A percentile compares a stretch with the other conserved stretches of the same genome.
phyloP scores from a whole-genome alignment of 2,113 vertebrate species.

The Xenotilapia leptura region DNA sequence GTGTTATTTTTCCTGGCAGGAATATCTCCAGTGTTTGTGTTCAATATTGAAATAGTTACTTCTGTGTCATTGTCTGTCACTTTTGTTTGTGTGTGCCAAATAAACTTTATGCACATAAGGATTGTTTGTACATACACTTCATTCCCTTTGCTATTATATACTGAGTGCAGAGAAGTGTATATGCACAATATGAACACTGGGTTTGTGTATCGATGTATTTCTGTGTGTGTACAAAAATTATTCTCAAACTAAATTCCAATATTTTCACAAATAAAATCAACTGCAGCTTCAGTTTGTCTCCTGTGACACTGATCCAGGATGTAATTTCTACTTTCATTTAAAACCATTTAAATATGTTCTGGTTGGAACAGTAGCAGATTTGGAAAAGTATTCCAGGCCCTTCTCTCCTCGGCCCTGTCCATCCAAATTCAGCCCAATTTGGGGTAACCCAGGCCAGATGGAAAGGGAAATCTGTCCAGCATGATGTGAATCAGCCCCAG shows the following conservation, averaged over 20 bases:
- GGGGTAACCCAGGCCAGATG: neutral
- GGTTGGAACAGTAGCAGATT: neutral
- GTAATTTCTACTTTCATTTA: neutral
- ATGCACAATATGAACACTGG: neutral
- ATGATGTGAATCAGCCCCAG: neutral
- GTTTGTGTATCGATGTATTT: neutral
- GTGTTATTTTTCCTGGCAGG: neutral
- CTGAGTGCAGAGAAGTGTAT: accelerated
- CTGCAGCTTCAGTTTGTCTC: neutral
- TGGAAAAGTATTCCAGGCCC: neutral
- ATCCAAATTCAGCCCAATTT: neutral
- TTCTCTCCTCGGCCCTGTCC: neutral
- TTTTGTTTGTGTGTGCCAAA: neutral
- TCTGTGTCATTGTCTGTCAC: neutral
- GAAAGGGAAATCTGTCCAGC: neutral
- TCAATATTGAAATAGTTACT: neutral
- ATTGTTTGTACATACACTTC: neutral
- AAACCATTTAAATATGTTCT: neutral
- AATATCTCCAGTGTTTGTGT: neutral
- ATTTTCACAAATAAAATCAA: neutral
- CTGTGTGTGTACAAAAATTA: neutral
- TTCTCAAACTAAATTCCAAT: neutral
- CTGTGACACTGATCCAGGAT: neutral
- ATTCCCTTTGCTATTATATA: neutral
- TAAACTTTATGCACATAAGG: neutral